Evolutionary conservation across 2,888 invertebrate species (phyloP), one percentile per base, ranked within the genome.

Genomic region (Conchocele bisecta): DNA sequence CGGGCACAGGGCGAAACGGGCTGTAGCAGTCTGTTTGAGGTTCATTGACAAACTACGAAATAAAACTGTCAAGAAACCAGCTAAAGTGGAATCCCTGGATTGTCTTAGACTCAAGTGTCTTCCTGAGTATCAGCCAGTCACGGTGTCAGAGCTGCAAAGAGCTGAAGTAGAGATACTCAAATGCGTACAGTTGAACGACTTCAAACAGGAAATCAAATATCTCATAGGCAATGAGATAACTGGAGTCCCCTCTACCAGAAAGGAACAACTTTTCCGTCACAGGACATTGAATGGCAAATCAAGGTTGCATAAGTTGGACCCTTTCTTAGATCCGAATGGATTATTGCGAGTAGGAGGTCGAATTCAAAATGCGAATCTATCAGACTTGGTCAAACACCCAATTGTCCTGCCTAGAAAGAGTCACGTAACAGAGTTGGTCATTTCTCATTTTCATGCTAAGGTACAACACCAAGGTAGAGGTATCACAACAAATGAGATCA

Each of bases 391-490:
- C 22, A 70, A 42, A 28, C 53, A 53, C 31, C 70, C 57, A 31
- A 20, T 64, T 33, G 54, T 71, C 15, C 35, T 71, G 7, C 65
- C 71, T 2, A 65, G 20, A 54, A 48, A 57, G 6, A 13, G 44
- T 41, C 59, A 64, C 28, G 57, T 82, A 3, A 71, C 79, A 22
- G 59, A 72, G 1, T 44, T 78, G 1, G 65, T 79, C 17, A 20
- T 82, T 11, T 41, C 46, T 17, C 74, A 81, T 53, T 66, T 31
- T 48, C 83, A 80, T 58, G 46, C 75, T 22, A 28, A 48, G 17
- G 20, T 53, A 11, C 24, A 46, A 20, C 75, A 82, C 53, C 72
- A 77, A 53, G 82, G 76, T 46, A 35, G 75, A n/a, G 77, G 77
- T 3, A 60, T 79, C 22, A 79, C 75, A 3, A 31, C 57, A 13